Percentiles rank a stretch among this genome's conserved stretches.
Evolutionary conservation across 2,797 vertebrate species (phyloP).

Genomic region (Neosilurus mollespiculum): DNA sequence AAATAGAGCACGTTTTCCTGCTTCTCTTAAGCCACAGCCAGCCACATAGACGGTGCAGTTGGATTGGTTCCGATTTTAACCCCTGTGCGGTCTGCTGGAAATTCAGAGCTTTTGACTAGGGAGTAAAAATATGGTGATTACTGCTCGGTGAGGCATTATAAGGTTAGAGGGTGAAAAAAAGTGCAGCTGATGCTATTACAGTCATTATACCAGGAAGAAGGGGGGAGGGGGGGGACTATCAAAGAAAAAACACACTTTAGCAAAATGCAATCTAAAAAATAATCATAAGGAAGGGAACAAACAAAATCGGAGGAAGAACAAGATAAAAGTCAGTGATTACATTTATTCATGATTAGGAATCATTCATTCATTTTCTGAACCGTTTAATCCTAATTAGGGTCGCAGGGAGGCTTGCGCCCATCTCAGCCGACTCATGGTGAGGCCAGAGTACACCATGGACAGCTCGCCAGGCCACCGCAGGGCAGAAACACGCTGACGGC

Average conservation of each 20-base stretch:
- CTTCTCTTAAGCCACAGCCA: conserved; percentile 7
- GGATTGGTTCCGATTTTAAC: conserved; percentile 41
- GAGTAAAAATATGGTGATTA: conserved; percentile 18
- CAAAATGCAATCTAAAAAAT: neutral
- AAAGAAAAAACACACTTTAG: neutral
- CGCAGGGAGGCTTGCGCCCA: too few relatives aligned
- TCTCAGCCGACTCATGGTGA: too few relatives aligned
- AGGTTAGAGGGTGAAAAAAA: conserved; percentile 6
- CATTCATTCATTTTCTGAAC: neutral
- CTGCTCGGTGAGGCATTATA: conserved; percentile 3
- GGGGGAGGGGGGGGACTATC: neutral
- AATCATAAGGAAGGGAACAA: neutral
- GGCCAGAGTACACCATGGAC: too few relatives aligned
- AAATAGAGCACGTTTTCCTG: conserved; percentile 38
- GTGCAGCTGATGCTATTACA: neutral
- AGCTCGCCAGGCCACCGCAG: too few relatives aligned
- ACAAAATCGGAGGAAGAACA: neutral
- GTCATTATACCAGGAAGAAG: neutral
- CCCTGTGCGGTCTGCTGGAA: conserved; percentile 13
- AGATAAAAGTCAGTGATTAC: neutral
- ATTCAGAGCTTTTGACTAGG: conserved; percentile 29
- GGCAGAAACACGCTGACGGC: too few relatives aligned
- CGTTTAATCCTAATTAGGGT: too few relatives aligned
- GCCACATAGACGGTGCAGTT: conserved; percentile 8
- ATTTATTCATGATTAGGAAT: conserved; percentile 6